Evolutionary conservation across 2,113 vertebrate species (phyloP), one percentile per base, ranked within the genome.

Genomic region (Hippocampus guttulatus): DNA sequence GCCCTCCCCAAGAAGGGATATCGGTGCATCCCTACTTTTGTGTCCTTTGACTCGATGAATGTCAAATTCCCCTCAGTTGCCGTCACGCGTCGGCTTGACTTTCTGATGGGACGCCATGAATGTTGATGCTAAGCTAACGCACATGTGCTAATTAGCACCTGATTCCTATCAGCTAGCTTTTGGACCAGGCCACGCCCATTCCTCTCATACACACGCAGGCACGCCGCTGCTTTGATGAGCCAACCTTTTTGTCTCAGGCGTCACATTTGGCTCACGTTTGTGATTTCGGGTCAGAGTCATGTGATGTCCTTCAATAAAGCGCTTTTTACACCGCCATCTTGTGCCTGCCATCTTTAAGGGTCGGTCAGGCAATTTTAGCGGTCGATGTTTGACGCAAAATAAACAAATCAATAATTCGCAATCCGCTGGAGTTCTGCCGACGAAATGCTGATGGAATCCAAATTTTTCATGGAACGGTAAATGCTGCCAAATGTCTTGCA

Each of bases 251-350:
- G 55, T 33, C 52, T 23, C 52, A n/a, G 9, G 8, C n/a, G 2
- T 52, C 15, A 18, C 58, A 18, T 61, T 30, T 61, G 27, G 15
- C 27, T 18, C 27, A 3, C 27, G 7, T 61, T 61, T 61, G 27
- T 60, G 15, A 18, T 15, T 57, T 14, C 23, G 5, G 43, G 43
- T 45, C 43, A 45, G 3, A 12, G 10, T 45, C 10, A 12, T 57
- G 55, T 23, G 55, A 57, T n/a, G 15, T 27, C 27, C 27, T 18
- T 8, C 58, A 61, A 61, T 61, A 61, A 61, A 61, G 33, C 27
- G 25, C 58, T 61, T 61, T 61, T 61, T 30, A 61, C 58, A 61
- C 27, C 58, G 16, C 27, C 58, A 61, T 61, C 58, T 61, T 33
- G 58, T 61, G 16, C 27, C 33, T 14, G 23, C 23, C 2, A 12